Conservation (phyloP, 2,888 invertebrate species). For the Candidula unifasciata region DNA sequence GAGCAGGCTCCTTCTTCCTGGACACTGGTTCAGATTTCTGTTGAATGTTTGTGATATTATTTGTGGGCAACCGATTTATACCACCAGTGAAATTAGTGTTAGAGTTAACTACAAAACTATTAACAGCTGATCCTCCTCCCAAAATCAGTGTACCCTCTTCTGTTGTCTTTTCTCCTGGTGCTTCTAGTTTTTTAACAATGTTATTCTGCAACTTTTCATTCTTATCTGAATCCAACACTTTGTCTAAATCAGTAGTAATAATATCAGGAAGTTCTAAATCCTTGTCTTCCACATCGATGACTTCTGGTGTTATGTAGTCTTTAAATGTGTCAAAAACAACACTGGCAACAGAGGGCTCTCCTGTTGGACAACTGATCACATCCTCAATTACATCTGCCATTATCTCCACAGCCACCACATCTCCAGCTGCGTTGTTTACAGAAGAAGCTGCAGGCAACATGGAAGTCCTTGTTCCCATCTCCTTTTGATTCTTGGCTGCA, state of each 20-base stretch:
- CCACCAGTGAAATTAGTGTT: slow-evolving; percentile 39
- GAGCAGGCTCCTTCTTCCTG: slow-evolving; percentile 35
- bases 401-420: slow-evolving; percentile 61
- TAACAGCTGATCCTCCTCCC: slow-evolving; percentile 62
- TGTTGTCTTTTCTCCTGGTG: slow-evolving; percentile 62
- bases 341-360: slow-evolving; percentile 74
- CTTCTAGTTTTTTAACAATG: slow-evolving; percentile 37
- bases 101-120: slow-evolving; percentile 63
- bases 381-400: slow-evolving; percentile 75
- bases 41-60: slow-evolving; percentile 34
- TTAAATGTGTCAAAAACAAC: slow-evolving; percentile 76
- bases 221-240: not conserved
- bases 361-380: slow-evolving; percentile 74
- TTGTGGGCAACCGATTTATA: not conserved
- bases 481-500: slow-evolving; percentile 47
- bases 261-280: not conserved
- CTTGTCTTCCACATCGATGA: not conserved
- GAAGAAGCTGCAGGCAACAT: not conserved
- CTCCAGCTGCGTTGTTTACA: not conserved
- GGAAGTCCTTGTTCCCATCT: slow-evolving; percentile 7
- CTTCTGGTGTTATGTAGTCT: slow-evolving; percentile 62
- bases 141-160: slow-evolving; percentile 62
- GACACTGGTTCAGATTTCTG: not conserved
- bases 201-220: slow-evolving; percentile 62
- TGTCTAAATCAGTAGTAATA: not conserved